Percentiles rank a stretch among this genome's conserved stretches.
Evolutionary conservation across 2,113 vertebrate genomes (phyloP).

Genomic region (Rhea pennata): DNA sequence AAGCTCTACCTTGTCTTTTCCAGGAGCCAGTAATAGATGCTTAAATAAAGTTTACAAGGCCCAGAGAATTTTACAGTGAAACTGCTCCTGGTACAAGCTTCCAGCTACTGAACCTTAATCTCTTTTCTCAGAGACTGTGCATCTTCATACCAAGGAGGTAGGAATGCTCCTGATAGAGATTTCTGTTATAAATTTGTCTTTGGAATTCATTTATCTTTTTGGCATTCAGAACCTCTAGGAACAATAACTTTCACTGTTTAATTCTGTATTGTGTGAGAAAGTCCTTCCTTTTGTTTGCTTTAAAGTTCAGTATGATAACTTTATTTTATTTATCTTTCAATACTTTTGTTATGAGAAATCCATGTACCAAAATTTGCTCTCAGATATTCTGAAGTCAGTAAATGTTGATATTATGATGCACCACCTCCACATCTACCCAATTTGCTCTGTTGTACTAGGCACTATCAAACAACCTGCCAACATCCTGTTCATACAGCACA

Average conservation of each 20-base stretch:
- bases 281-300: not conserved
- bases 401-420: not conserved
- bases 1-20: not conserved
- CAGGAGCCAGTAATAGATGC: not conserved
- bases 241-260: not conserved
- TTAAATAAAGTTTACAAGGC: not conserved
- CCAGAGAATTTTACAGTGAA: not conserved
- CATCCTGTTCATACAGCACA: not conserved
- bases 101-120: not conserved
- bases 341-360: conserved; percentile 3
- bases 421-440: not conserved
- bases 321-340: not conserved
- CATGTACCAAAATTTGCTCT: not conserved
- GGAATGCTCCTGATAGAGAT: not conserved
- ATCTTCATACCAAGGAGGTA: not conserved
- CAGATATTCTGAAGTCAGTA: not conserved
- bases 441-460: not conserved
- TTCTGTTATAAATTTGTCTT: not conserved
- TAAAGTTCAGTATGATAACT: not conserved
- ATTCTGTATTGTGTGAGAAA: not conserved
- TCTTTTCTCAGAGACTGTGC: not conserved
- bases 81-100: not conserved
- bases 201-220: not conserved
- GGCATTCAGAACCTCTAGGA: not conserved
- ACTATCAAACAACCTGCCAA: not conserved